Conservation (phyloP, 2,797 vertebrate genomes). For the Dryobates pubescens region DNA sequence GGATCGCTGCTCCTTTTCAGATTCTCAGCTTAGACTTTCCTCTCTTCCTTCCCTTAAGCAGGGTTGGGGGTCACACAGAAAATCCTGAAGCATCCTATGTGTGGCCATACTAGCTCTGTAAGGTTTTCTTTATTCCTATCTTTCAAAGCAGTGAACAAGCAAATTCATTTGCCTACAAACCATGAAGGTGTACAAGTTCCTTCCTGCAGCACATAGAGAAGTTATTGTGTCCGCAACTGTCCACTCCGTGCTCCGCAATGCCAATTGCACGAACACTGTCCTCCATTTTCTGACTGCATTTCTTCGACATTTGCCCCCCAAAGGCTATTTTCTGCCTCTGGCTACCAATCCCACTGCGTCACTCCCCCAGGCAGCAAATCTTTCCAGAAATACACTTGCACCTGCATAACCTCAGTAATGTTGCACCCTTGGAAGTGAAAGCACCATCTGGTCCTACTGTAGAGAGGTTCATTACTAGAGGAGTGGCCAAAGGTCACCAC, state of each 20-base stretch:
- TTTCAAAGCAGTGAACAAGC: background rate
- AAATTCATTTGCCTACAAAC: background rate
- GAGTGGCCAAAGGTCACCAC: slow-evolving; percentile 37
- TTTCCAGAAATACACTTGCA: slow-evolving; percentile 50
- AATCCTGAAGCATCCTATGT: background rate
- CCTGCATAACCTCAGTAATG: slow-evolving; percentile 35
- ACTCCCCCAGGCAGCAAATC: background rate
- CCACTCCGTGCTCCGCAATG: background rate
- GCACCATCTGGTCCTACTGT: slow-evolving; percentile 46
- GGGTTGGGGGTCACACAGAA: background rate
- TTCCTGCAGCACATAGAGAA: background rate
- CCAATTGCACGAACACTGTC: background rate
- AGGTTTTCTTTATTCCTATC: background rate
- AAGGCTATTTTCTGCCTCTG: slow-evolving; percentile 32
- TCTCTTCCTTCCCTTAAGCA: background rate
- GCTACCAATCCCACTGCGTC: background rate
- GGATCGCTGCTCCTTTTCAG: slow-evolving; percentile 18
- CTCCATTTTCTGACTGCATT: background rate
- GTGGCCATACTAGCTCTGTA: background rate
- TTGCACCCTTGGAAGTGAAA: slow-evolving; percentile 46
- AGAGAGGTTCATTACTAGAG: slow-evolving; percentile 17
- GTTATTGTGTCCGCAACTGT: background rate
- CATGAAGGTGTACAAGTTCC: background rate
- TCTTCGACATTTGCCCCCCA: background rate
- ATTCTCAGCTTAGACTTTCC: background rate